These are phyloP conservation scores for Euproctis similis DNA, from an alignment of 2,888 invertebrate genomes.

Conservation along the genomic window DNA sequence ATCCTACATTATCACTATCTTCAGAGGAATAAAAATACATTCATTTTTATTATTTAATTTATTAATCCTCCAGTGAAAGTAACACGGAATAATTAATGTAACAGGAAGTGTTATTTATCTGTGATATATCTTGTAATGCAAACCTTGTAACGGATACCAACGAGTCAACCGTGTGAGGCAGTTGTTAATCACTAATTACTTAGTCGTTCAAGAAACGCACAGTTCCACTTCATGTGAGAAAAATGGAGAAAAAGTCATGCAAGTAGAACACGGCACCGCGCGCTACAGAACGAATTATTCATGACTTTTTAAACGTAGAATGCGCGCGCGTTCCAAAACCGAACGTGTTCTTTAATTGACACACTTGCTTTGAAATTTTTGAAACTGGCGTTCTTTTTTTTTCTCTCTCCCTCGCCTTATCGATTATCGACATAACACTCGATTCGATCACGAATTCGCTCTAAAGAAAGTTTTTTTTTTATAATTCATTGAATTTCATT, in stretches of 20 bases:
- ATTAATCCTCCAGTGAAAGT: too few relatives aligned
- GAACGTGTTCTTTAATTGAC: slow-evolving; percentile 26
- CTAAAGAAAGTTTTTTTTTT: slow-evolving; percentile 9
- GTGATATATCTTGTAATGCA: slow-evolving; percentile 3
- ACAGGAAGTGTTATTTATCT: too few relatives aligned
- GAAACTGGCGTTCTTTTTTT: slow-evolving; percentile 11
- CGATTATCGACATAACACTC: slow-evolving; percentile 1
- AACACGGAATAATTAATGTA: too few relatives aligned
- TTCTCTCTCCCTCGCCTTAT: too few relatives aligned
- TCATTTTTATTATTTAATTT: too few relatives aligned
- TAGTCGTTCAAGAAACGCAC: slow-evolving; percentile 19
- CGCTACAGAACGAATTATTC: slow-evolving; percentile 30
- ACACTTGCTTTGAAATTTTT: slow-evolving; percentile 15
- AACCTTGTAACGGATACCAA: slow-evolving; percentile 5
- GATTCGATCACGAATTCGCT: background rate
- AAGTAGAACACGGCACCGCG: slow-evolving; percentile 23
- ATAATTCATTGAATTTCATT: too few relatives aligned
- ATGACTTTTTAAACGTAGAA: slow-evolving; percentile 23
- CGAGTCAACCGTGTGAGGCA: slow-evolving; percentile 15
- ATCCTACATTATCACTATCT: too few relatives aligned
- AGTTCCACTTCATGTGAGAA: slow-evolving; percentile 27
- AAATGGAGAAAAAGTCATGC: slow-evolving; percentile 27
- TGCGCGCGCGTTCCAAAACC: slow-evolving; percentile 9
- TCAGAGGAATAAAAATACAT: too few relatives aligned
- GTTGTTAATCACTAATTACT: slow-evolving; percentile 22